phyloP scores from a whole-genome alignment of 2,888 invertebrate species.

The Synanthedon vespiformis region DNA sequence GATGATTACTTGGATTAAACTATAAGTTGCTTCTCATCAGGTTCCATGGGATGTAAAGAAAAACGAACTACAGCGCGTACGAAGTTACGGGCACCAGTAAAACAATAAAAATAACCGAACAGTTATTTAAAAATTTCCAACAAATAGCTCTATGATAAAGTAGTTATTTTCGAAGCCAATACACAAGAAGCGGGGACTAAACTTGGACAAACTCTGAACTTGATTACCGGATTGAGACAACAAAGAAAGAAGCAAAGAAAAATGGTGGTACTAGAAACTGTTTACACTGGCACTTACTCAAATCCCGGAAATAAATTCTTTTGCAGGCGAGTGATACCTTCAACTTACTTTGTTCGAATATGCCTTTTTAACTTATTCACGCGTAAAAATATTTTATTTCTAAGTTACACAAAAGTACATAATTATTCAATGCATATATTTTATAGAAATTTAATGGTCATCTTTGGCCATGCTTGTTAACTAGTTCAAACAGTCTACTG shows the following conservation, averaged over 20 bases:
- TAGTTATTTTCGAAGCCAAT: background rate
- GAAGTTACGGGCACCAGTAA: no score
- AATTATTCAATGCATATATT: no score
- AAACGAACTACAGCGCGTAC: no score
- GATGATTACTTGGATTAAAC: no score
- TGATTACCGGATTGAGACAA: constrained; percentile 51
- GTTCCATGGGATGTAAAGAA: no score
- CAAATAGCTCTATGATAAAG: background rate
- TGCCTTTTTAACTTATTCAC: background rate
- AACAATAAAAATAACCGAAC: no score
- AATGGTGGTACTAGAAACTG: constrained; percentile 42
- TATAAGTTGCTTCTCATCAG: no score
- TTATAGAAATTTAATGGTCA: no score
- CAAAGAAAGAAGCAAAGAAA: constrained; percentile 51
- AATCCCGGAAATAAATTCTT: constrained; percentile 34
- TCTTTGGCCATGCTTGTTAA: no score
- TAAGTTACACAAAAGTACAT: no score
- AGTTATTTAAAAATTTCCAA: background rate
- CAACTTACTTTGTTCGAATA: background rate
- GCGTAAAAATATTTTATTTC: no score
- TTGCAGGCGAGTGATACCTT: constrained; percentile 11
- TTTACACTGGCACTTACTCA: constrained; percentile 37
- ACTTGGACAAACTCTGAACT: constrained; percentile 43
- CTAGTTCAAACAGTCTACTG: no score
- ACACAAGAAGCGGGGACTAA: constrained; percentile 19